Evolutionary conservation across 2,888 invertebrate genomes (phyloP).

Genomic region (Platycnemis pennipes): DNA sequence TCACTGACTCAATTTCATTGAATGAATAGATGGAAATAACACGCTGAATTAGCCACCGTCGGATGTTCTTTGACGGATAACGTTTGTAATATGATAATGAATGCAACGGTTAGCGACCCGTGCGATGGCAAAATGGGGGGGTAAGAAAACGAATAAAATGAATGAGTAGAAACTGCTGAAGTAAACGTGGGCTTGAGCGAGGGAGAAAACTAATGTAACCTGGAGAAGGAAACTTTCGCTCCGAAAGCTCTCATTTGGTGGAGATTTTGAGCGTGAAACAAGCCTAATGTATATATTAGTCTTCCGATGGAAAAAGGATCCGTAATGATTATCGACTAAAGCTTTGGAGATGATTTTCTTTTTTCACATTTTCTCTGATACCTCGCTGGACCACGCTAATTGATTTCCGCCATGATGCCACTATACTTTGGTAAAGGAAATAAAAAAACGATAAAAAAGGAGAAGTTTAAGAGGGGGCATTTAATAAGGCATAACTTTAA

Average conservation of each 20-base stretch:
- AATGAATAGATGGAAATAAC: no score
- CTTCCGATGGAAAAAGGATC: constrained; percentile 37
- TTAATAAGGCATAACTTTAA: constrained; percentile 58
- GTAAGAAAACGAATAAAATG: neutral
- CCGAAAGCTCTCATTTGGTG: constrained; percentile 32
- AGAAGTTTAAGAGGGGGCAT: neutral
- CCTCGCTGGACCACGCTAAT: constrained; percentile 62
- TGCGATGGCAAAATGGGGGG: neutral
- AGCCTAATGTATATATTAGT: constrained; percentile 53
- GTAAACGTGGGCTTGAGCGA: neutral
- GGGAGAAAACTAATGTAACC: neutral
- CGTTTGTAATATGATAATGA: no score
- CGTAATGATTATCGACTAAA: constrained; percentile 28
- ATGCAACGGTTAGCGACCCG: neutral
- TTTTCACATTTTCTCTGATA: constrained; percentile 19
- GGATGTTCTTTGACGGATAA: no score
- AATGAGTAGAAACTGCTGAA: neutral
- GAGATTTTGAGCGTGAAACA: constrained; percentile 60
- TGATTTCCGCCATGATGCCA: constrained; percentile 52
- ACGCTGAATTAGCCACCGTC: no score
- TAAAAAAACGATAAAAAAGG: neutral
- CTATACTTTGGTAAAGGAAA: neutral
- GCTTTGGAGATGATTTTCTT: neutral
- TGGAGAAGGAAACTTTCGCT: neutral
- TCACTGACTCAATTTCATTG: no score